Base-by-base conservation (phyloP, 2,888 invertebrate species). In the Xanthostigma xanthostigma region DNA sequence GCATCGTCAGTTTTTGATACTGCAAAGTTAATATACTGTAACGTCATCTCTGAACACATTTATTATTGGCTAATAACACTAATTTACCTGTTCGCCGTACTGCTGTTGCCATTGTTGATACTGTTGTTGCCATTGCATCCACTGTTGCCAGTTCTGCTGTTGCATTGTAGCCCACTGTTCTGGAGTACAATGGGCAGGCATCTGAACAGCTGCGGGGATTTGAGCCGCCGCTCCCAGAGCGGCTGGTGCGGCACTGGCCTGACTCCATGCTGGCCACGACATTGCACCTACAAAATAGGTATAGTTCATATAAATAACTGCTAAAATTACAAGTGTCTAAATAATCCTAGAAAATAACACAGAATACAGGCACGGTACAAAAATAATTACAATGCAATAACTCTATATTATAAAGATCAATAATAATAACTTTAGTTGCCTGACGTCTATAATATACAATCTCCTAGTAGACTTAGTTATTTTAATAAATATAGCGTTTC, bases 51-150 rank as follows among this genome's bases (percentile, higher is more conserved):
- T 33, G 46, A 44, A 44, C 39, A 12, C 38, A 41, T 51, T 27
- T 37, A 12, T 12, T 45, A 3, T n/a, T 40, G 14, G 43, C 48
- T 9, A 46, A 46, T 40, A 27, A 39, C 36, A 41, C 41, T 49
- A 36, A 49, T 52, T 52, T 67, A 83, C 83, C 76, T 83, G 81
- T 49, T 80, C 81, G 43, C 82, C 84, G 63, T 82, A 84, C 59
- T 83, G 82, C 51, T 73, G 75, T 61, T 84, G 84, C 84, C 83
- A 83, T 57, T 81, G 81, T 44, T 79, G 76, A 66, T 83, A 84
- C 58, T 84, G 84, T 55, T 80, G 80, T 58, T 84, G 82, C 84
- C 84, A 84, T 56, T 83, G 82, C 9, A 79, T 75, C 78, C 83
- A 82, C 56, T 84, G 82, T 54, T 79, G 76, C 76, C 81, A 81